Percentiles rank a stretch among this genome's conserved stretches.
Conservation (phyloP, 2,888 invertebrate genomes). For the Prosopocoilus inquinatus region DNA sequence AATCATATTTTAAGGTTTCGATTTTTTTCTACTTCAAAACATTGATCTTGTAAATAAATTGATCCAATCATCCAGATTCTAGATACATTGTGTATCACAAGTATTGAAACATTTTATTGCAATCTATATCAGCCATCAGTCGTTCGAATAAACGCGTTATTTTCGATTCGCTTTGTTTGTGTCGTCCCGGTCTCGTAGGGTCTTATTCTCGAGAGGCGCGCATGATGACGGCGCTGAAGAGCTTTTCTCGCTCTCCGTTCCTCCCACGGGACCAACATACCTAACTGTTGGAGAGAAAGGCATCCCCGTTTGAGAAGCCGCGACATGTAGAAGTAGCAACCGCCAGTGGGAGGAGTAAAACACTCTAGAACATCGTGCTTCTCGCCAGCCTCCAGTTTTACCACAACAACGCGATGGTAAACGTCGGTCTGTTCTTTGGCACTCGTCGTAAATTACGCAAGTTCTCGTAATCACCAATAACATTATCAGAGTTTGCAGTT, state of each 20-base stretch:
- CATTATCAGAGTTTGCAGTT: no score
- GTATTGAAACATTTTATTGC: no score
- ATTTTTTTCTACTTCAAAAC: no score
- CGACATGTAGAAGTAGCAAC: slow-evolving; percentile 39
- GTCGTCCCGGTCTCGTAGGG: slow-evolving; percentile 22
- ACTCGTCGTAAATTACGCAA: no score
- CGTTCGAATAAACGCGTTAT: not conserved
- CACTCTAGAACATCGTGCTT: slow-evolving; percentile 38
- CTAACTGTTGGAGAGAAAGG: slow-evolving; percentile 38
- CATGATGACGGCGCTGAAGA: slow-evolving; percentile 42
- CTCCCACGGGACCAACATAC: slow-evolving; percentile 35
- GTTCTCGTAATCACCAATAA: no score
- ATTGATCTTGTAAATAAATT: no score
- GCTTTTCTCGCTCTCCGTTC: slow-evolving; percentile 39
- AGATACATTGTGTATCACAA: no score
- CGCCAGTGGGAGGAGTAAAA: slow-evolving; percentile 47
- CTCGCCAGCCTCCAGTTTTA: slow-evolving; percentile 41
- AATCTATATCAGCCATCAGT: no score
- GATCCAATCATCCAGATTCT: no score
- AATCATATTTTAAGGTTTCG: no score
- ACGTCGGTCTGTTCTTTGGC: slow-evolving; percentile 1
- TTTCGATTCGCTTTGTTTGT: slow-evolving; percentile 23
- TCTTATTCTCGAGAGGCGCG: slow-evolving; percentile 37
- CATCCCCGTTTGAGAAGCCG: slow-evolving; percentile 43
- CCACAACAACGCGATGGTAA: slow-evolving; percentile 31